These are phyloP conservation scores for Dicentrarchus labrax DNA, from an alignment of 2,113 vertebrate species.

Conservation along the genomic window DNA sequence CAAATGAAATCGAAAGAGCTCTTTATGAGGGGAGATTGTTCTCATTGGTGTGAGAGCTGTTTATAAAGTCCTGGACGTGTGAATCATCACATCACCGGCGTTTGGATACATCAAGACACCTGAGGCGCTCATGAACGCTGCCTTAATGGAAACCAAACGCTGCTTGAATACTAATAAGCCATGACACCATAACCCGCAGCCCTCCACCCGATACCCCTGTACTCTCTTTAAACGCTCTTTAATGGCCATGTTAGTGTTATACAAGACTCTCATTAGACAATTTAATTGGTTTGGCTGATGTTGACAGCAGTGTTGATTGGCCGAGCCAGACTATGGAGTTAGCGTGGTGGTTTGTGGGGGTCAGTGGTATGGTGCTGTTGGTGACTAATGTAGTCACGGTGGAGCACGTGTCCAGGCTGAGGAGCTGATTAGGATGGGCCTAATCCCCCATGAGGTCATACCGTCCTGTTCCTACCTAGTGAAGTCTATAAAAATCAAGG, in stretches of 20 bases:
- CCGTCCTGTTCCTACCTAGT: conserved; percentile 26
- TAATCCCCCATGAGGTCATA: conserved; percentile 71
- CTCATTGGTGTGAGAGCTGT: conserved; percentile 72
- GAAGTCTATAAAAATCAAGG: conserved; percentile 42
- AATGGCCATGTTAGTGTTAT: conserved; percentile 80
- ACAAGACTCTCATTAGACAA: conserved; percentile 82
- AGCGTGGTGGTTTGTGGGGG: conserved; percentile 65
- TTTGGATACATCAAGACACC: conserved; percentile 55
- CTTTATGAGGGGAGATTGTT: conserved; percentile 68
- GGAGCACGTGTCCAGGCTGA: conserved; percentile 53
- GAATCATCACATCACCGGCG: conserved; percentile 57
- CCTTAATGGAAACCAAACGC: conserved; percentile 80
- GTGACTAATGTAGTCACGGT: conserved; percentile 75
- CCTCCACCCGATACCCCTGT: conserved; percentile 77
- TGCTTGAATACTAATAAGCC: conserved; percentile 83
- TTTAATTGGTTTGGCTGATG: conserved; percentile 77
- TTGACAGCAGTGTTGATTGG: conserved; percentile 75
- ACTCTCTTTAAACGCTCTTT: conserved; percentile 80
- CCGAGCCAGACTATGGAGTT: conserved; percentile 47
- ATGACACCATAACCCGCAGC: conserved; percentile 82
- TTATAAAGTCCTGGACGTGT: conserved; percentile 64
- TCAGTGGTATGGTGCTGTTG: conserved; percentile 57
- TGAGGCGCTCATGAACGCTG: conserved; percentile 60
- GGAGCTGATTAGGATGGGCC: conserved; percentile 61
- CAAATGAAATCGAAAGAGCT: conserved; percentile 63